Percentiles rank a stretch among this genome's conserved stretches.
These are phyloP conservation scores for Gallinago jamesoni DNA, from an alignment of 2,113 vertebrate species.

Conservation along the genomic window DNA sequence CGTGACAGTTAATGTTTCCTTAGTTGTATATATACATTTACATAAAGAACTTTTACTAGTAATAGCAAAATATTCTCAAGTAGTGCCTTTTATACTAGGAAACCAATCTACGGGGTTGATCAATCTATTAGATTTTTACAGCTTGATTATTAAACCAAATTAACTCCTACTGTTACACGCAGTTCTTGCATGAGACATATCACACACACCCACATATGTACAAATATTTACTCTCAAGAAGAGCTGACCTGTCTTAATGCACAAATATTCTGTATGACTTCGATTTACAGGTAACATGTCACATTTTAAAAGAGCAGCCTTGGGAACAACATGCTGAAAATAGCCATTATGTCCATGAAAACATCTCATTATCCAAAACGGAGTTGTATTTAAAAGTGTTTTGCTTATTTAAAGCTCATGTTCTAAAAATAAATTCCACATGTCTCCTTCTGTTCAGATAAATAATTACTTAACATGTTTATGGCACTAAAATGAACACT, in stretches of 20 bases:
- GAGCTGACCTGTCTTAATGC: slow-evolving; percentile 32
- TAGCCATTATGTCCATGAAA: slow-evolving; percentile 22
- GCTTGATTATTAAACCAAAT: slow-evolving; percentile 33
- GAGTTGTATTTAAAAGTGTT: slow-evolving; percentile 1
- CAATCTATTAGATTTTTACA: slow-evolving; percentile 13
- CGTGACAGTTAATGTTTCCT: background rate
- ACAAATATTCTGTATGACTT: background rate
- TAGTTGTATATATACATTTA: background rate
- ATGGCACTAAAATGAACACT: background rate
- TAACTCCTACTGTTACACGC: background rate
- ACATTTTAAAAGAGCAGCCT: background rate
- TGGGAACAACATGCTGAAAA: slow-evolving; percentile 9
- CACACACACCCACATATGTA: background rate
- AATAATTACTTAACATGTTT: slow-evolving; percentile 12
- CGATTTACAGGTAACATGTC: background rate
- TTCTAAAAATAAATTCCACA: slow-evolving; percentile 29
- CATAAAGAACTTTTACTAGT: background rate
- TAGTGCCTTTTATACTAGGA: background rate
- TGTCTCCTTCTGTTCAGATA: slow-evolving; percentile 27
- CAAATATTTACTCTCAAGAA: slow-evolving; percentile 47
- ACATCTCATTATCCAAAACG: slow-evolving; percentile 35
- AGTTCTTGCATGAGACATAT: background rate
- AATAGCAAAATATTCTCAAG: background rate
- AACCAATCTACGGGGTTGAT: background rate
- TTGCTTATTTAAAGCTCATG: slow-evolving; percentile 48